Percentiles rank a stretch among this genome's conserved stretches.
Conservation (phyloP, 2,888 invertebrate genomes). For the Branchellion lobata region DNA sequence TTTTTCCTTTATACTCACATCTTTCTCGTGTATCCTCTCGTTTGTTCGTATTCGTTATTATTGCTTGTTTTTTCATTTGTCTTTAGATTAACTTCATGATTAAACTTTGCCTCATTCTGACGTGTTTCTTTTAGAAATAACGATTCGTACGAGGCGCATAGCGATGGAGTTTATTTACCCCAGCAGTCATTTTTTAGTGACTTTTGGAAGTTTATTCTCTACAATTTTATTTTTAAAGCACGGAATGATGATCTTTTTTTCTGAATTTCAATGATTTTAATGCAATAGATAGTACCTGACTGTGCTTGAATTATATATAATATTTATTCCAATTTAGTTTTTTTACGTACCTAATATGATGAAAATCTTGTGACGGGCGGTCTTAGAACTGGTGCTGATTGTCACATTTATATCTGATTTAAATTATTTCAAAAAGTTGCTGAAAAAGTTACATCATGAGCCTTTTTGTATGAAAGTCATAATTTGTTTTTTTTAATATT, state of each 20-base stretch:
- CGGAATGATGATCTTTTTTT: neutral
- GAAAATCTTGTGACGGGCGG: conserved; percentile 16
- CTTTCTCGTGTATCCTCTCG: no score
- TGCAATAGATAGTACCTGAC: conserved; percentile 9
- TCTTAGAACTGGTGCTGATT: neutral
- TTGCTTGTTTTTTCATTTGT: neutral
- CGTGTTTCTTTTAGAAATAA: neutral
- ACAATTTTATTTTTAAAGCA: neutral
- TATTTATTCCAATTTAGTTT: no score
- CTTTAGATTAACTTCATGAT: neutral
- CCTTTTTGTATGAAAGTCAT: neutral
- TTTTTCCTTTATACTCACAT: no score
- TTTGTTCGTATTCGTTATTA: no score
- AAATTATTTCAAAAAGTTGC: neutral
- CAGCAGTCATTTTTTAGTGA: neutral
- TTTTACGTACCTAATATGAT: neutral
- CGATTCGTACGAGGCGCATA: conserved; percentile 6
- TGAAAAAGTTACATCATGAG: neutral
- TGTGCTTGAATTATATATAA: neutral
- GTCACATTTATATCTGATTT: neutral
- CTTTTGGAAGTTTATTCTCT: conserved; percentile 2
- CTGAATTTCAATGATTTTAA: neutral
- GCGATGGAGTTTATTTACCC: conserved; percentile 1
- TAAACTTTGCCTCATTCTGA: conserved; percentile 2
- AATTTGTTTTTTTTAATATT: no score